Evolutionary conservation across 2,113 vertebrate species (phyloP).

Genomic region (Pterocles orientalis): DNA sequence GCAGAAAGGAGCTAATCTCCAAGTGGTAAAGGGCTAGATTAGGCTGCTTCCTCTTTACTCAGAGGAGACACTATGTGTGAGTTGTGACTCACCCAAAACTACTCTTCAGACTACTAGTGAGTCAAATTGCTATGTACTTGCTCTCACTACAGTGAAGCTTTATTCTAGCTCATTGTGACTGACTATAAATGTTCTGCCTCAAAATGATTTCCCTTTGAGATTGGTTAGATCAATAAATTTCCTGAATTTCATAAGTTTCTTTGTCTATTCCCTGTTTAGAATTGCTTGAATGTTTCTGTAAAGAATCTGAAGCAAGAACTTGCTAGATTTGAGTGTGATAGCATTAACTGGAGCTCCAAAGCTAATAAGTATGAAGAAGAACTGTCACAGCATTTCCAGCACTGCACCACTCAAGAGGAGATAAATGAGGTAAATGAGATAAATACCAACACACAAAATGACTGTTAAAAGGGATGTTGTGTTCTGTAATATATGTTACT

Average conservation of each 20-base stretch:
- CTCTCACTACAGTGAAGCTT: not conserved
- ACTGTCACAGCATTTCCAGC: conserved; percentile 64
- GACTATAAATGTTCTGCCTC: not conserved
- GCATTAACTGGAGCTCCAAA: conserved; percentile 67
- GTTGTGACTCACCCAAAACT: not conserved
- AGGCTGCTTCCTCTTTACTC: not conserved
- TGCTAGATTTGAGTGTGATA: conserved; percentile 71
- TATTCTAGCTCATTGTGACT: not conserved
- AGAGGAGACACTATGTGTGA: not conserved
- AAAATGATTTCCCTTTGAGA: not conserved
- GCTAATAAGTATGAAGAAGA: conserved; percentile 63
- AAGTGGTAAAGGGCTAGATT: not conserved
- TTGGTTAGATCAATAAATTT: not conserved
- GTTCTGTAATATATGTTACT: not conserved
- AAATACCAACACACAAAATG: not conserved
- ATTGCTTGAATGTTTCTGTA: conserved; percentile 74
- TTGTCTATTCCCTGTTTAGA: conserved; percentile 62
- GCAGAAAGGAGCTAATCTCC: not conserved
- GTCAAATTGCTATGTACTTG: not conserved
- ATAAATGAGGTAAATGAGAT: conserved; percentile 80
- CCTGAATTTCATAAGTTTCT: not conserved
- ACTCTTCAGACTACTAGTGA: not conserved
- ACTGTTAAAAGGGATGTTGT: not conserved
- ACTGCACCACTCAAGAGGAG: conserved; percentile 74
- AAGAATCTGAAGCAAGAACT: conserved; percentile 79